Percentiles rank a stretch among this genome's conserved stretches.
These are phyloP conservation scores for Drosophila kikkawai DNA, from an alignment of 1,140 invertebrate genomes.

Conservation along the genomic window DNA sequence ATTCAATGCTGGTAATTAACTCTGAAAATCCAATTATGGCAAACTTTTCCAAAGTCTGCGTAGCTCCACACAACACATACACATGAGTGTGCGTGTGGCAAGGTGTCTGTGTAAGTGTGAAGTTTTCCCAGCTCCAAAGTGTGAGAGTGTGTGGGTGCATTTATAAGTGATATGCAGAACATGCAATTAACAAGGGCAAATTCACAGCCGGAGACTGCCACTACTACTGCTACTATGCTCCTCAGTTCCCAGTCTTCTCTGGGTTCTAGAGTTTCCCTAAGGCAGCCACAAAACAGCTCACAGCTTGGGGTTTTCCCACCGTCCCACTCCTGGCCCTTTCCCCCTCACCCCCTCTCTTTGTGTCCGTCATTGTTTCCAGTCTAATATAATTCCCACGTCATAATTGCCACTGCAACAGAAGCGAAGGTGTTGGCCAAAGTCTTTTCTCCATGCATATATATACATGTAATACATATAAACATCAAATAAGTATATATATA, in stretches of 20 bases:
- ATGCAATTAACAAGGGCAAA: constrained; percentile 84
- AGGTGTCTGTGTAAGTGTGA: constrained; percentile 50
- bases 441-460: constrained; percentile 8
- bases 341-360: constrained; percentile 2
- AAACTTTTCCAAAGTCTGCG: constrained; percentile 75
- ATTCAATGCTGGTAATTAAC: constrained; percentile 84
- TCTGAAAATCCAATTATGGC: constrained; percentile 84
- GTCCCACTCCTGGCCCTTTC: too few species aligned
- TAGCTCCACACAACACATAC: constrained; percentile 9
- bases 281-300: constrained; percentile 53
- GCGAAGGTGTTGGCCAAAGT: constrained; percentile 30
- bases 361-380: constrained; percentile 72
- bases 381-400: constrained; percentile 83
- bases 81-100: constrained; percentile 21
- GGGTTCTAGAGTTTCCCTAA: constrained; percentile 60
- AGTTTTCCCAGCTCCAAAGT: constrained; percentile 23
- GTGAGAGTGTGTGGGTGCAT: constrained; percentile 61
- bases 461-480: not conserved
- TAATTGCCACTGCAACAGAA: constrained; percentile 68
- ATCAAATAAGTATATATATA: not conserved
- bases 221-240: not conserved
- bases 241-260: constrained; percentile 6
- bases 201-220: constrained; percentile 54
- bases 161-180: constrained; percentile 84
- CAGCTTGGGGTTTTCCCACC: constrained; percentile 47